Percentiles rank a stretch among this genome's conserved stretches.
These are phyloP conservation scores for Eunapius fragilis DNA, from an alignment of 37 sponge, comb jelly and placozoan species.

Conservation along the genomic window DNA sequence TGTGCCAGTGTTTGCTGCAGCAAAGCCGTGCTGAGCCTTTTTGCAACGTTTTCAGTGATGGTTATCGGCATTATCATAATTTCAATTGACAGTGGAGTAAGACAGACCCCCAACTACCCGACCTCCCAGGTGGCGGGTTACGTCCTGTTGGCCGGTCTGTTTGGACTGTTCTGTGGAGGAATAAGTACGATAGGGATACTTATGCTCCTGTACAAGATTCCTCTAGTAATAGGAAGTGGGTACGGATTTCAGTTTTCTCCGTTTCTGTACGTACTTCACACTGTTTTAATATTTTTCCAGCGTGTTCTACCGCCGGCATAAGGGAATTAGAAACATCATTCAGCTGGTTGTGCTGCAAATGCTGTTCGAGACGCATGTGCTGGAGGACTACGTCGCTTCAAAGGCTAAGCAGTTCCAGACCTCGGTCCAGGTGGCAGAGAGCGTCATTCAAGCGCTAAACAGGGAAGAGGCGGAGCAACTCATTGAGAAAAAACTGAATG, in stretches of 20 bases:
- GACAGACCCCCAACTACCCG: neutral
- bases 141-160: conserved; percentile 69
- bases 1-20: conserved; percentile 1
- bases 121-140: conserved; percentile 34
- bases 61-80: conserved; percentile 37
- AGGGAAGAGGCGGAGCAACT: conserved; percentile 37
- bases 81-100: conserved; percentile 2
- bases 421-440: conserved; percentile 47
- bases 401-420: conserved; percentile 57
- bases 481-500: conserved; percentile 41
- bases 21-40: conserved; percentile 41
- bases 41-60: conserved; percentile 12
- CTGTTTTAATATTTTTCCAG: conserved; percentile 14
- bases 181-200: conserved; percentile 66
- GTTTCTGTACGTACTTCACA: neutral
- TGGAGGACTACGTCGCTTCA: conserved; percentile 60
- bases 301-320: conserved; percentile 63
- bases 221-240: conserved; percentile 69
- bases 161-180: conserved; percentile 72
- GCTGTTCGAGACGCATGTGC: conserved; percentile 62
- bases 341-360: conserved; percentile 64
- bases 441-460: conserved; percentile 52
- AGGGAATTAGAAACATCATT: conserved; percentile 59
- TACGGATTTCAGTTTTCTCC: conserved; percentile 2
- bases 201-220: conserved; percentile 75